Percentiles rank a stretch among this genome's conserved stretches.
Evolutionary conservation across 2,888 invertebrate species (phyloP).

Genomic region (Notodonta dromedarius): DNA sequence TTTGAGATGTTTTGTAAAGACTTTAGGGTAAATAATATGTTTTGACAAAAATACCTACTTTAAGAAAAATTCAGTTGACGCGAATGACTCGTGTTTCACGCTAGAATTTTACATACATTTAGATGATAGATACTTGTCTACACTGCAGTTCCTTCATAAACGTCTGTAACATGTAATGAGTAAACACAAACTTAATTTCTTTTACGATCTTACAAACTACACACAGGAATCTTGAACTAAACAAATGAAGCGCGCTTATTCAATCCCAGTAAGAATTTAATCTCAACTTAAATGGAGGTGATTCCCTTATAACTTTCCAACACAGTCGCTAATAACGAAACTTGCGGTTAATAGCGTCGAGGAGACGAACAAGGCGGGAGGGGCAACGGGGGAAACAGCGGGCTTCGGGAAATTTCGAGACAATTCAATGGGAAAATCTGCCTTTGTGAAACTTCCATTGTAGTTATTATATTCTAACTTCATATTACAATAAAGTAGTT

Average conservation of each 20-base stretch:
- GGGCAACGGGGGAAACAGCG: constrained; percentile 22
- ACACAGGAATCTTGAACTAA: constrained; percentile 1
- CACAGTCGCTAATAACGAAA: constrained; percentile 81
- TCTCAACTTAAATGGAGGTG: constrained; percentile 80
- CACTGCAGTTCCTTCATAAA: background rate
- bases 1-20: too few relatives aligned
- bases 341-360: constrained; percentile 75
- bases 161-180: background rate
- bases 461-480: constrained; percentile 61
- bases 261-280: constrained; percentile 74
- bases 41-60: too few relatives aligned
- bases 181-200: background rate
- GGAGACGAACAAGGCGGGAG: constrained; percentile 28
- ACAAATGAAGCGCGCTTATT: constrained; percentile 57
- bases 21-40: too few relatives aligned
- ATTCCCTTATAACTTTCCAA: constrained; percentile 78
- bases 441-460: constrained; percentile 74
- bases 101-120: background rate
- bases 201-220: background rate
- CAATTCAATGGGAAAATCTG: constrained; percentile 79
- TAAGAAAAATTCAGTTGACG: too few relatives aligned
- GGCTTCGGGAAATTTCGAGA: constrained; percentile 66
- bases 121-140: background rate
- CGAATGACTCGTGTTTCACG: too few relatives aligned
- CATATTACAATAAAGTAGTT: constrained; percentile 41